These are phyloP conservation scores for Pseudorectes ferrugineus DNA, from an alignment of 2,113 vertebrate species.

Conservation along the genomic window DNA sequence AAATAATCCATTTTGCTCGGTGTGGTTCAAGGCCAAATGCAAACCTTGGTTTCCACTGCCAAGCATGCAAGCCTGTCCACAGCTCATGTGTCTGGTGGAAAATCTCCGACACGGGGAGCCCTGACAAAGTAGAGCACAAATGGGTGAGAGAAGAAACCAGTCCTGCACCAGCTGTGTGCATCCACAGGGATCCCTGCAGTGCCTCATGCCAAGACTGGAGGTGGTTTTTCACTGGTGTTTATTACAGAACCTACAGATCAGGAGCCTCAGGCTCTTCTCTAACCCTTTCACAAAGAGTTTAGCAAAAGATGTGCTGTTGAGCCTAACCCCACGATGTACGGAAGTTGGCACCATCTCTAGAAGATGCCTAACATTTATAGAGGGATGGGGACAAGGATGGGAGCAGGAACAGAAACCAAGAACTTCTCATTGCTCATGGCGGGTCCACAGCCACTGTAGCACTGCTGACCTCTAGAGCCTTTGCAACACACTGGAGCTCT, in stretches of 20 bases:
- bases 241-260: not conserved
- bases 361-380: not conserved
- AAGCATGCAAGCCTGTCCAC: not conserved
- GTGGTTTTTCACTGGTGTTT: not conserved
- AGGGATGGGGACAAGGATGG: not conserved
- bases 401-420: not conserved
- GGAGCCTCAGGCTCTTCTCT: not conserved
- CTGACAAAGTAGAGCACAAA: not conserved
- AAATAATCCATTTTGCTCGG: not conserved
- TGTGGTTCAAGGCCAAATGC: not conserved
- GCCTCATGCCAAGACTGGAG: not conserved
- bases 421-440: not conserved
- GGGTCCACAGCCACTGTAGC: not conserved
- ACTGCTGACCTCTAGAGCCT: not conserved
- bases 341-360: not conserved
- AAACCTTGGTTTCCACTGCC: not conserved
- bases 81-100: not conserved
- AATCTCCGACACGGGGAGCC: not conserved
- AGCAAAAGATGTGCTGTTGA: not conserved
- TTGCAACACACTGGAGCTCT: not conserved
- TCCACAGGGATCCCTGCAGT: not conserved
- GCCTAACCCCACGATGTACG: accelerated
- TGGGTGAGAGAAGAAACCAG: not conserved
- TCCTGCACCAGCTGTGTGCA: not conserved
- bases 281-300: not conserved